These are phyloP conservation scores for Brachionus paranguensis DNA, from an alignment of 1,140 invertebrate species.

Conservation along the genomic window DNA sequence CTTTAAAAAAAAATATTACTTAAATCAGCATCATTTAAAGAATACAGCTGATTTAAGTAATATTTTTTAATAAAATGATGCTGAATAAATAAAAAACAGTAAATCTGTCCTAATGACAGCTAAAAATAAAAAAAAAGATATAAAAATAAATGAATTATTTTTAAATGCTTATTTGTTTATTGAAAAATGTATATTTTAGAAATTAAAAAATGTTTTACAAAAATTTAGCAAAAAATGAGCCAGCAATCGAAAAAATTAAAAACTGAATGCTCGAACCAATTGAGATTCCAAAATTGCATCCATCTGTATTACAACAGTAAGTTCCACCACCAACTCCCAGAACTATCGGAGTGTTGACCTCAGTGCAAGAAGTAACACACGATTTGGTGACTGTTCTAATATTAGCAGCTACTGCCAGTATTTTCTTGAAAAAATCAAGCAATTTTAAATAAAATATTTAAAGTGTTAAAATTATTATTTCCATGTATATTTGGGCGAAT, in stretches of 20 bases:
- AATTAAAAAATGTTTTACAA: neutral
- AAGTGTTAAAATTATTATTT: too few species aligned
- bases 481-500: too few species aligned
- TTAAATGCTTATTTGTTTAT: too few species aligned
- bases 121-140: too few species aligned
- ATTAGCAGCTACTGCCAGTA: neutral
- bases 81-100: too few species aligned
- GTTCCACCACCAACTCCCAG: neutral
- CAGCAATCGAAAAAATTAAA: neutral
- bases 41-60: too few species aligned
- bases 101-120: too few species aligned
- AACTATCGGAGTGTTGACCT: neutral
- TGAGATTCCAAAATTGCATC: neutral
- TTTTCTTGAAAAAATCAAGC: neutral
- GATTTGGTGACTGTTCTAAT: neutral
- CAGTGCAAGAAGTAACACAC: neutral
- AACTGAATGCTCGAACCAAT: neutral
- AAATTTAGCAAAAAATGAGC: neutral
- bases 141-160: too few species aligned
- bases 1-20: too few species aligned
- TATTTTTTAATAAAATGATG: too few species aligned
- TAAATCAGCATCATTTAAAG: too few species aligned
- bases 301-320: neutral
- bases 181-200: too few species aligned
- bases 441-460: neutral